Evolutionary conservation across 2,888 invertebrate species (phyloP), one percentile per base, ranked within the genome.

Genomic region (Chironomus tentans): DNA sequence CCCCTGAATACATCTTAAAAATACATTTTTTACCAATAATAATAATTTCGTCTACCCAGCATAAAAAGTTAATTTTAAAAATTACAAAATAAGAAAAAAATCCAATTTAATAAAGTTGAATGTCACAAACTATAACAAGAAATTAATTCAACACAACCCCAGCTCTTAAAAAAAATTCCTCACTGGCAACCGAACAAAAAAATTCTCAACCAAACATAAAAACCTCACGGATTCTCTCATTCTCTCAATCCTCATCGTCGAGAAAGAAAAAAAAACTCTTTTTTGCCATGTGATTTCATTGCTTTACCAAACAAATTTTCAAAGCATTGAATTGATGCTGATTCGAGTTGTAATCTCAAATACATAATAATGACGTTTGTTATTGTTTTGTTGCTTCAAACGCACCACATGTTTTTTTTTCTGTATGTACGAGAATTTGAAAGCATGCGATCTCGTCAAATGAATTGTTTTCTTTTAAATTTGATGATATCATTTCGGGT

Each of bases 221-320:
- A 70, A 56, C n/a, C 15, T 65, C 65, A 12, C 5, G 2, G n/a
- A 24, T 24, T 21, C 50, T 71, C 71, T 56, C 50, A 56, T 56
- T 71, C 56, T 71, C 56, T 71, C 50, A n/a, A 46, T 70, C 21
- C n/a, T n/a, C 13, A 50, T 22, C 65, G 21, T 6, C 12, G 13
- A 22, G 12, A 65, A 21, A 24, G 10, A 24, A 65, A 21, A 65
- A 24, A 24, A 56, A 71, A n/a, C n/a, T n/a, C 13, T 24, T 56
- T 71, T 72, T 70, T 72, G 62, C 72, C 72, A 72, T 72, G 72
- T 72, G 72, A 72, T 72, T 72, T 61, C 72, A 72, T 46, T 50
- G 56, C 47, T 71, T 71, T 21, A 10, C 21, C 50, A 48, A 48
- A 21, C 46, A 70, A 48, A 48, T 22, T 68, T 15, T 38, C n/a